Evolutionary conservation across 1,140 invertebrate genomes (phyloP).

Genomic region (Nephila pilipes): DNA sequence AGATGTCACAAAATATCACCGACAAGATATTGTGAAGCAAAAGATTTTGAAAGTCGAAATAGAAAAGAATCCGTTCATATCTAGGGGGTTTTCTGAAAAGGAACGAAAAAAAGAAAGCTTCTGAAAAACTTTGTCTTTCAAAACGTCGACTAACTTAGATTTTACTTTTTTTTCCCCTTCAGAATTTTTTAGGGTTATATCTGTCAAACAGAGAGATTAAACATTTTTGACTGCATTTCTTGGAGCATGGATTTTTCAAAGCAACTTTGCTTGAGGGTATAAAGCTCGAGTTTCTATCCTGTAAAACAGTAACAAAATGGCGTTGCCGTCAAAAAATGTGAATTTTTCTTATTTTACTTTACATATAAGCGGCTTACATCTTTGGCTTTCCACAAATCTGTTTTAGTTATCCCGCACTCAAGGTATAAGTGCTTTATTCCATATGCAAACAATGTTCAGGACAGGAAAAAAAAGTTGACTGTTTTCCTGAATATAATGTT

Average conservation of each 20-base stretch:
- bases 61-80: conserved; percentile 30
- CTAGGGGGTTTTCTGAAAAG: background rate
- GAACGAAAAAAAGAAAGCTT: background rate
- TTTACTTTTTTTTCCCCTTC: conserved; percentile 20
- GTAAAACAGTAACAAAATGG: background rate
- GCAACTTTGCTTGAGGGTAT: background rate
- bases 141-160: background rate
- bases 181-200: conserved; percentile 19
- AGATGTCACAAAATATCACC: conserved; percentile 47
- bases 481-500: background rate
- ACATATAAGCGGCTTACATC: background rate
- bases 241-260: background rate
- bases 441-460: background rate
- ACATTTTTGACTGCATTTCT: conserved; percentile 14
- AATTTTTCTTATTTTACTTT: background rate
- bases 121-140: conserved; percentile 8
- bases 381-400: background rate
- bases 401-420: background rate
- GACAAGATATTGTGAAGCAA: conserved; percentile 47
- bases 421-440: background rate
- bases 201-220: conserved; percentile 40
- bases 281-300: background rate
- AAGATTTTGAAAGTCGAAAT: conserved; percentile 38
- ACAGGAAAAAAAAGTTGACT: background rate
- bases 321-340: background rate